These are phyloP conservation scores for Asteroscopus sphinx DNA, from an alignment of 2,888 invertebrate genomes.

Conservation along the genomic window DNA sequence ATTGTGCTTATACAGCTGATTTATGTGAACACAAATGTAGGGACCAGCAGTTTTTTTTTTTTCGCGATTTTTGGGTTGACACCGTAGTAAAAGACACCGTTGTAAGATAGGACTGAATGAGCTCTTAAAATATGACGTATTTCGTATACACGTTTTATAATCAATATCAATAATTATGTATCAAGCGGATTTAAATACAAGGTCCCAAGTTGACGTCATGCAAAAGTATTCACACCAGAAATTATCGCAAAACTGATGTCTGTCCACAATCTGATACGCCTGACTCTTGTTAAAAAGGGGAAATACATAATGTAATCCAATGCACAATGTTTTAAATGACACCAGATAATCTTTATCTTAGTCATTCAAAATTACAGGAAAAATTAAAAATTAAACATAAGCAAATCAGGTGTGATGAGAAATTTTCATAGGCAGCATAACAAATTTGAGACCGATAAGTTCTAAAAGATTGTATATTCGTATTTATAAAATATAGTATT, in stretches of 20 bases:
- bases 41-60: too few relatives aligned
- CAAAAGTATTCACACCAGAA: background rate
- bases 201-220: background rate
- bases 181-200: constrained; percentile 3
- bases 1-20: too few relatives aligned
- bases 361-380: background rate
- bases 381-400: too few relatives aligned
- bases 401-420: background rate
- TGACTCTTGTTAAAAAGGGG: constrained; percentile 22
- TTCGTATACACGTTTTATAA: too few relatives aligned
- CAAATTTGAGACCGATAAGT: constrained; percentile 11
- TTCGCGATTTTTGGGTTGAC: too few relatives aligned
- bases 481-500: background rate
- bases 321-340: constrained; percentile 10
- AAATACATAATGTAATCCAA: constrained; percentile 29
- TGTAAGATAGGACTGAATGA: too few relatives aligned
- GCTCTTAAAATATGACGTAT: too few relatives aligned
- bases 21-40: too few relatives aligned
- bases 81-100: too few relatives aligned
- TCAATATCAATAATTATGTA: background rate
- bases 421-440: background rate
- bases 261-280: constrained; percentile 20
- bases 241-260: constrained; percentile 17
- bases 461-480: background rate
- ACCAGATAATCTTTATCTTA: constrained; percentile 14